Base-by-base conservation (phyloP, 2,888 invertebrate species). In the Pseudeuparius sepicola region DNA sequence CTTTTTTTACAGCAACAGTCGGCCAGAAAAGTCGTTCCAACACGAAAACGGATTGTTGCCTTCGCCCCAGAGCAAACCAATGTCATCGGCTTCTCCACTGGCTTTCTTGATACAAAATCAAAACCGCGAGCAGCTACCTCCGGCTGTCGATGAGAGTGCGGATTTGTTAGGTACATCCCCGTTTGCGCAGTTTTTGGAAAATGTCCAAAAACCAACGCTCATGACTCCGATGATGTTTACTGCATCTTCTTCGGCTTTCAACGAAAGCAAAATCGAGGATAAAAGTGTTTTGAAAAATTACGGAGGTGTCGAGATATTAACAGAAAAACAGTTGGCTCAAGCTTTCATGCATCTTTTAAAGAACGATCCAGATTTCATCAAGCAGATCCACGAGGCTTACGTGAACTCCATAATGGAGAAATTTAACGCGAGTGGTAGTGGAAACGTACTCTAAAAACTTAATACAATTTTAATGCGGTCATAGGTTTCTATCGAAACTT, bases 341-440 rank as follows among this genome's bases (percentile, higher is more conserved):
- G 89, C 92, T 15, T 77, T 93, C 55, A 78, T 81, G 51, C 83
- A 89, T 65, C 70, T 93, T 37, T 67, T 92, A 37, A 82, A 85
- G 65, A 83, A 83, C 62, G 90, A 93, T 61, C 72, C 81, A 17
- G 84, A 85, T 47, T 93, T 93, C 65, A 76, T 89, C 18, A 80
- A 78, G 55, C 88, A 85, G 61, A 67, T 93, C 42, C 90, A 93
- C 57, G 88, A 92, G 64, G 92, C 88, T 34, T 93, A 93, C 59
- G 79, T 90, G 11, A 85, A 87, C 64, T 84, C 85, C 17, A 81
- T 85, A 54, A 72, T 80, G 55, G 81, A 83, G 41, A 59, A 51
- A 39, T 53, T 55, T 4, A 55, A 55, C 18, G 36, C 35, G 14
- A 15, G 33, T 14, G 32, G 31, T 10, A 33, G 34, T 18, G 30